Percentiles rank a stretch among this genome's conserved stretches.
phyloP scores from a whole-genome alignment of 2,888 invertebrate species.

The Ceriagrion tenellum region DNA sequence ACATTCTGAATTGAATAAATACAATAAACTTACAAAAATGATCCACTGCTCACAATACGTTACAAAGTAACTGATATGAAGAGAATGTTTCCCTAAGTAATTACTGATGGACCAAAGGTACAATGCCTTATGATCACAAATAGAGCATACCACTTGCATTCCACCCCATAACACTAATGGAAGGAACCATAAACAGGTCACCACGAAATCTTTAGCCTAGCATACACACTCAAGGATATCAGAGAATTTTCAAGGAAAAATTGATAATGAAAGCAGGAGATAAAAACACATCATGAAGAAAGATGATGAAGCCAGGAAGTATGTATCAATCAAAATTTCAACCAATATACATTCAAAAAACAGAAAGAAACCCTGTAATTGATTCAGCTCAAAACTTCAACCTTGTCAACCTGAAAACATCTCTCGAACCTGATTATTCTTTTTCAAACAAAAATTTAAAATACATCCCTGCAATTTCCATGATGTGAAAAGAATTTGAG shows the following conservation, averaged over 20 bases:
- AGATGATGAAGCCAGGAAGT: no score
- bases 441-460: no score
- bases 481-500: no score
- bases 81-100: background rate
- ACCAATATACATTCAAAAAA: no score
- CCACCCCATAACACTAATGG: background rate
- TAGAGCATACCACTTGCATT: background rate
- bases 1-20: background rate
- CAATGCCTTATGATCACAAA: background rate
- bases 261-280: no score
- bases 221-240: background rate
- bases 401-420: no score
- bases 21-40: background rate
- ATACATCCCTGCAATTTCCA: no score
- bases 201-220: background rate
- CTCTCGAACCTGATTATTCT: no score
- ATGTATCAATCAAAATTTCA: background rate
- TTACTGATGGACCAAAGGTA: background rate
- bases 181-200: background rate
- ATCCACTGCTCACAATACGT: background rate
- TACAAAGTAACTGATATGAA: background rate
- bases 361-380: no score
- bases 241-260: background rate
- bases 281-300: no score
- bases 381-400: no score